Conservation (phyloP, 1,140 invertebrate species). For the Bombus pyrosoma region DNA sequence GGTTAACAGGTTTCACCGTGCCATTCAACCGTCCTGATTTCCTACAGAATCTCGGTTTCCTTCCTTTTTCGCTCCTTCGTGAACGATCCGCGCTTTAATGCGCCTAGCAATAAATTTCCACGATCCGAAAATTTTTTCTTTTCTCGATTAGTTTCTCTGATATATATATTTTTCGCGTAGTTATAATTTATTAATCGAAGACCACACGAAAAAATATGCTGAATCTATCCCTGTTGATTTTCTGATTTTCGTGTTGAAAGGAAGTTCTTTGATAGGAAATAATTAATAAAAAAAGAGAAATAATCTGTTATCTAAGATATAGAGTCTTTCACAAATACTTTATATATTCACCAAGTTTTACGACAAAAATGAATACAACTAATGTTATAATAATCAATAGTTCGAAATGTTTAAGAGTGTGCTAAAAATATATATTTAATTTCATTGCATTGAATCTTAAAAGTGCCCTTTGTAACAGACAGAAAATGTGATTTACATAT, state of each 20-base stretch:
- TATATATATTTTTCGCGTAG: neutral
- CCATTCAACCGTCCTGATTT: conserved; percentile 62
- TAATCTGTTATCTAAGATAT: neutral
- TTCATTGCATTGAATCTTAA: neutral
- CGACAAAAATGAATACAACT: neutral
- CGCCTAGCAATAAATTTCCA: neutral
- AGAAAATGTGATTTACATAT: no score
- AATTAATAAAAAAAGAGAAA: no score
- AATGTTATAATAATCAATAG: neutral
- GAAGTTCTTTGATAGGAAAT: no score
- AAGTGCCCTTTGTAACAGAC: no score
- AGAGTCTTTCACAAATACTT: neutral
- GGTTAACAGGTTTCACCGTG: conserved; percentile 73
- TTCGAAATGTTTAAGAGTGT: no score
- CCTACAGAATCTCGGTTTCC: conserved; percentile 43
- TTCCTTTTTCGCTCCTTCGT: conserved; percentile 18
- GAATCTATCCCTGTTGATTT: neutral
- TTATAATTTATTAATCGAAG: neutral
- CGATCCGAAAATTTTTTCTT: no score
- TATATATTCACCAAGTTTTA: neutral
- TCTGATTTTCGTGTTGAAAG: neutral
- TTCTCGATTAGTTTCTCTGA: neutral
- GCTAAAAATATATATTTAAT: no score
- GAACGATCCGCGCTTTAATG: neutral
- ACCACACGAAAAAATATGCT: neutral